Evolutionary conservation across 2,797 vertebrate species (phyloP).

Genomic region (Enteromius thamalakanensis): DNA sequence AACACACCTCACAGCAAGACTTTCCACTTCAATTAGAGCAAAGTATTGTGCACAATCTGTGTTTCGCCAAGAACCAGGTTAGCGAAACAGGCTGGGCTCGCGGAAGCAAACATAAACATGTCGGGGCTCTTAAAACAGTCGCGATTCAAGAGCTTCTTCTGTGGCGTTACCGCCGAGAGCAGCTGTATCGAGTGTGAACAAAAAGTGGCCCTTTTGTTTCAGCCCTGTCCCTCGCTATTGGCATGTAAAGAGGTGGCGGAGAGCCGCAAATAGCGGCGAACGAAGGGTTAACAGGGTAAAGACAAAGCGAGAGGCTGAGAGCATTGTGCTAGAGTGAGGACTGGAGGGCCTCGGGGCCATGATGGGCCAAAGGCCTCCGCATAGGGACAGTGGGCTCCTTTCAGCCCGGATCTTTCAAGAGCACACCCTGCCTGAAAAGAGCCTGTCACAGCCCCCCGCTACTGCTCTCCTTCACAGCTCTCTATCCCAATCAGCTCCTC

Average conservation of each 20-base stretch:
- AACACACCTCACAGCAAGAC: constrained; percentile 58
- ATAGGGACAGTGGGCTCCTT: constrained; percentile 62
- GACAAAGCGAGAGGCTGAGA: constrained; percentile 73
- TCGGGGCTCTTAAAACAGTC: constrained; percentile 30
- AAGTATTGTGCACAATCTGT: constrained; percentile 8
- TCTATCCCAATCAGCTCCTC: constrained; percentile 56
- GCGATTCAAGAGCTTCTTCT: constrained; percentile 44
- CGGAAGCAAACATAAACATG: constrained; percentile 35
- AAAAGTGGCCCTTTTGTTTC: constrained; percentile 54
- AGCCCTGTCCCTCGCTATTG: constrained; percentile 53
- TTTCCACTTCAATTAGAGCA: constrained; percentile 60
- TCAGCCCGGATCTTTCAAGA: constrained; percentile 56
- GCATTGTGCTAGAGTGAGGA: constrained; percentile 68
- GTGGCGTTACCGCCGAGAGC: constrained; percentile 47
- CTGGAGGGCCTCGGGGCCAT: constrained; percentile 70
- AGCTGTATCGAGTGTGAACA: constrained; percentile 55
- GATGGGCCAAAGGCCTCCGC: constrained; percentile 66
- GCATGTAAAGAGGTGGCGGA: constrained; percentile 59
- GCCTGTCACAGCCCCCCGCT: constrained; percentile 57
- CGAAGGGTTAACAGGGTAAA: constrained; percentile 78
- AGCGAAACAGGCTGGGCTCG: constrained; percentile 36
- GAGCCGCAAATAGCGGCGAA: constrained; percentile 67
- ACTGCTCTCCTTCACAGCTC: constrained; percentile 49
- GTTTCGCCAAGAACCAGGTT: constrained; percentile 41
- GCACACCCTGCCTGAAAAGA: constrained; percentile 62